A percentile compares a stretch with the other conserved stretches of the same genome.
Evolutionary conservation across 2,113 vertebrate species (phyloP).

Genomic region (Rhegmatorhina hoffmannsi): DNA sequence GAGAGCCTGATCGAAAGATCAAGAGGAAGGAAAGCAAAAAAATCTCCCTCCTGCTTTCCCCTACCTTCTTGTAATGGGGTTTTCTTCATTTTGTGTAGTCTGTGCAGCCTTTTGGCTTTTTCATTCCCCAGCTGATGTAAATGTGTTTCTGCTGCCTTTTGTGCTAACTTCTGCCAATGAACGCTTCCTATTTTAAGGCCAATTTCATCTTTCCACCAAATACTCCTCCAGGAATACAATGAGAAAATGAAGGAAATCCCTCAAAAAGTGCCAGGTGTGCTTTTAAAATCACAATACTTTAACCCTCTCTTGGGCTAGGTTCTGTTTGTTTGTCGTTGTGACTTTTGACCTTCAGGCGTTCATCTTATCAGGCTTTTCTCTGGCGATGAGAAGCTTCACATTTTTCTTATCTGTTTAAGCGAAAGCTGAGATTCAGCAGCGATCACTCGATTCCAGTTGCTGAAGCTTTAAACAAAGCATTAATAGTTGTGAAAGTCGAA

Average conservation of each 20-base stretch:
- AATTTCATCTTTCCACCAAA: neutral
- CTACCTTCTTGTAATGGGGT: neutral
- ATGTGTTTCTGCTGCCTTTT: neutral
- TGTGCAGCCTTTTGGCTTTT: neutral
- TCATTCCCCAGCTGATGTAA: neutral
- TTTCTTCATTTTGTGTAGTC: neutral
- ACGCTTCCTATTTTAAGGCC: neutral
- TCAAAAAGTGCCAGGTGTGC: neutral
- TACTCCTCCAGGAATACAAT: neutral
- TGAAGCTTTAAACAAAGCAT: neutral
- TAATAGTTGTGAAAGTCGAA: neutral
- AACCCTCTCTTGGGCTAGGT: neutral
- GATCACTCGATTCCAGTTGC: neutral
- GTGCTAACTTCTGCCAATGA: neutral
- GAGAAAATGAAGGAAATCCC: neutral
- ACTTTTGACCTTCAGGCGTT: neutral
- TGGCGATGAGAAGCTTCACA: neutral
- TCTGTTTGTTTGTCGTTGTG: neutral
- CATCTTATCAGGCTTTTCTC: conserved; percentile 22
- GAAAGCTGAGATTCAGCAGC: neutral
- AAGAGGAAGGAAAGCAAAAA: conserved; percentile 20
- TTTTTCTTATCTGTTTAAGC: neutral
- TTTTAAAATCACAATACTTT: neutral
- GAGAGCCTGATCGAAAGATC: neutral
- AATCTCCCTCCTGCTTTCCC: neutral